Base-by-base conservation (phyloP, 2,797 vertebrate species). In the Sebastes steindachneri region DNA sequence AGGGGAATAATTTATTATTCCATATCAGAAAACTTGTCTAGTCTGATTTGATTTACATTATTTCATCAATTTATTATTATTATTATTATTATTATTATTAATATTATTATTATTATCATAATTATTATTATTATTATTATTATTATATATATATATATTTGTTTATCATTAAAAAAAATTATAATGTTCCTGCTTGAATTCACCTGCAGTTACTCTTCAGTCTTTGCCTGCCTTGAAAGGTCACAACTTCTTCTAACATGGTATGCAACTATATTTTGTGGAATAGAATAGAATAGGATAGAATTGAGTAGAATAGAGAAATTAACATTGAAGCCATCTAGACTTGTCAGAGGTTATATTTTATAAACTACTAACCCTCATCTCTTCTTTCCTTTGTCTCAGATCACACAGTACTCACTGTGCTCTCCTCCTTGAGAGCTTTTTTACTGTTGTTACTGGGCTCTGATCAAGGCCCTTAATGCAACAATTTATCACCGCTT, bases 391-490 rank as follows among this genome's bases (percentile, higher is more conserved):
- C 10, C 15, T 66, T 68, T 26, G 35, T 67, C 25, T 82, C 23
- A 21, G 14, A 66, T 66, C 66, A 77, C 54, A 73, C 25, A 70
- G 25, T 14, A 17, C 19, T 57, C 28, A 2, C 69, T 75, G 25
- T 82, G 23, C 65, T 88, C 51, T 78, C 17, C 59, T 69, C 45
- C 19, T 58, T 72, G 17, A 84, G 58, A 84, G 82, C 58, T 82
- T 68, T 87, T 88, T 75, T 63, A 83, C 59, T 69, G 10, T 73
- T 54, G 65, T 79, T 29, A 67, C 64, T 41, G 8, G 9, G 7
- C 31, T 68, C 28, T 69, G 65, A 91, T 91, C 77, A 84, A 82
- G 66, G 59, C 71, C 26, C 33, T 69, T 71, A 89, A 80, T 84
- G 59, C 37, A 45, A 62, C 75, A 68, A 68, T 83, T 70, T 17